Percentiles rank a stretch among this genome's conserved stretches.
These are phyloP conservation scores for Zaprionus africanus DNA, from an alignment of 1,140 invertebrate genomes.

Conservation along the genomic window DNA sequence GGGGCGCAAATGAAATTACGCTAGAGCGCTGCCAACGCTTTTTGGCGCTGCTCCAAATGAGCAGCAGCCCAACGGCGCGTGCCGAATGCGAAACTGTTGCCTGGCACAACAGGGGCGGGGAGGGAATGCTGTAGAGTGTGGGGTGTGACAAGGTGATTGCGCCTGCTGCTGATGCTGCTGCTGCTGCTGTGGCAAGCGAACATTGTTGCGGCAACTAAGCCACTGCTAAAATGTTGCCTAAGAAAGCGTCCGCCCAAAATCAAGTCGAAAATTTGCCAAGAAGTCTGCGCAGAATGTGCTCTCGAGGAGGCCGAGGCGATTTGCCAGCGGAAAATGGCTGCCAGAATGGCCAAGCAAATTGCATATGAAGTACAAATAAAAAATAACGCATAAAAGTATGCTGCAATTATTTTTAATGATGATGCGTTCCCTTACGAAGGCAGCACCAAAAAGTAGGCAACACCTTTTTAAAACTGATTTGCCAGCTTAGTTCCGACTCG, in stretches of 20 bases:
- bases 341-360: not conserved
- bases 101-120: not conserved
- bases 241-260: conserved; percentile 2
- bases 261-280: conserved; percentile 1
- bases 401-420: conserved; percentile 10
- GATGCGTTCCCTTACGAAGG: not conserved
- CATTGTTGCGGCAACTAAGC: conserved; percentile 38
- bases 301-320: not conserved
- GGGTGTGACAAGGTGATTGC: conserved; percentile 12
- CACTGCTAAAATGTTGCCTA: conserved; percentile 4
- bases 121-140: not conserved
- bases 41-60: conserved; percentile 73
- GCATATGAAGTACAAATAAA: not conserved
- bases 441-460: not conserved
- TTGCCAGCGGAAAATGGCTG: not conserved
- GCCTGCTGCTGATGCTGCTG: no score
- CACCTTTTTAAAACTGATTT: not conserved
- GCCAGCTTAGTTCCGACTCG: not conserved
- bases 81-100: conserved; percentile 49
- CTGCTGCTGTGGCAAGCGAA: conserved; percentile 23
- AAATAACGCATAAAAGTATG: conserved; percentile 15
- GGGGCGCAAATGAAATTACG: conserved; percentile 56
- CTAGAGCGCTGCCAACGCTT: conserved; percentile 37
- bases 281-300: conserved; percentile 2
- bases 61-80: conserved; percentile 67